phyloP scores from a whole-genome alignment of 2,888 invertebrate species.

The Agrochola litura region DNA sequence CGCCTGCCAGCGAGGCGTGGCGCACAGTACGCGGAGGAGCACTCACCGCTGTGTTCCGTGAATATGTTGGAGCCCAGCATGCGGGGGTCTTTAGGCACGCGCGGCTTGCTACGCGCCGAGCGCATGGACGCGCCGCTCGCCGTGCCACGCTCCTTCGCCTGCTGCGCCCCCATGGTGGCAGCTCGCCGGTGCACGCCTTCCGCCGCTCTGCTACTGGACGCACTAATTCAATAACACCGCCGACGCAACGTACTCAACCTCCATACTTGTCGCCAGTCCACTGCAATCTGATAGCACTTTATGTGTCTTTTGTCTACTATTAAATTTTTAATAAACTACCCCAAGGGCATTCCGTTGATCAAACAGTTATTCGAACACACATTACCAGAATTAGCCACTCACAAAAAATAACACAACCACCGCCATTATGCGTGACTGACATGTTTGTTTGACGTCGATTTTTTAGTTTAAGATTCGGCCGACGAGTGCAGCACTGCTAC shows the following conservation, averaged over 20 bases:
- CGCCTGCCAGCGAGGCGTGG: not conserved
- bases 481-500: constrained; percentile 70
- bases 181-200: constrained; percentile 65
- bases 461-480: constrained; percentile 71
- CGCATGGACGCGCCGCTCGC: constrained; percentile 94
- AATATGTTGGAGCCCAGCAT: constrained; percentile 97
- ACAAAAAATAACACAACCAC: constrained; percentile 84
- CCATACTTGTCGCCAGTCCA: constrained; percentile 69
- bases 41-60: constrained; percentile 98
- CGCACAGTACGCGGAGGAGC: not conserved
- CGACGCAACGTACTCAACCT: constrained; percentile 75
- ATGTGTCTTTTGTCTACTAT: constrained; percentile 29
- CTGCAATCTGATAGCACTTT: constrained; percentile 43
- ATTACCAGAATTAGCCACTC: constrained; percentile 74
- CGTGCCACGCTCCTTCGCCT: constrained; percentile 96
- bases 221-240: constrained; percentile 82
- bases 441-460: constrained; percentile 87
- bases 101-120: constrained; percentile 94
- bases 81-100: constrained; percentile 95
- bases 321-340: constrained; percentile 41
- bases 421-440: constrained; percentile 85
- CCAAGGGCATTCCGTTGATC: constrained; percentile 61
- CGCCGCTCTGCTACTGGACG: constrained; percentile 67
- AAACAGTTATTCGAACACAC: constrained; percentile 68
- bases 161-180: constrained; percentile 96